Conservation (phyloP, 2,113 vertebrate genomes). For the Oryzias melastigma region DNA sequence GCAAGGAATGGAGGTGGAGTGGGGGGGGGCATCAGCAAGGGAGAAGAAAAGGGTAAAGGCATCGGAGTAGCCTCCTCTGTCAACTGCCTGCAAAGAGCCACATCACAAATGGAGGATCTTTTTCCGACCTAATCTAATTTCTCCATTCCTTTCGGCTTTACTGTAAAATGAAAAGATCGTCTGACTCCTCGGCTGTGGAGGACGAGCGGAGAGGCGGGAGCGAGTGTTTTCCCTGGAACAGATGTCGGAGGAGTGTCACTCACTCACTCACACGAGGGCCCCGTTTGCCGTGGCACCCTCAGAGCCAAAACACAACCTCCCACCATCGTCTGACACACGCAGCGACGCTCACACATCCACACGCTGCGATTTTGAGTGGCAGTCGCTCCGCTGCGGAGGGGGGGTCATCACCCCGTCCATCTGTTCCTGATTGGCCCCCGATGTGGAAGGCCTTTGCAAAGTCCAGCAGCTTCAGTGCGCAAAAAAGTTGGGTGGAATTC, state of each 20-base stretch:
- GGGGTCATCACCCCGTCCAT: conserved; percentile 89
- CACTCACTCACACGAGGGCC: conserved; percentile 80
- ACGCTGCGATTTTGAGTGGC: conserved; percentile 82
- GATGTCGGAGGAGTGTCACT: conserved; percentile 82
- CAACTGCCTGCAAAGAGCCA: conserved; percentile 57
- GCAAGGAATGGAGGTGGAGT: conserved; percentile 54
- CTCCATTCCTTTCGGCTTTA: conserved; percentile 63
- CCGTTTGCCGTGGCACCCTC: conserved; percentile 84
- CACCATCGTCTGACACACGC: conserved; percentile 54
- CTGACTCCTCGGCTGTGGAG: conserved; percentile 28
- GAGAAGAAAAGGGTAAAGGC: conserved; percentile 70
- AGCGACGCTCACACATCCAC: conserved; percentile 50
- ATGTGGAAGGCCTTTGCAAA: conserved; percentile 75
- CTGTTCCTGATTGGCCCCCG: conserved; percentile 92
- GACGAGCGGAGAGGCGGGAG: neutral
- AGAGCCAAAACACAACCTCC: conserved; percentile 81
- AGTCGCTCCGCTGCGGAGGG: conserved; percentile 80
- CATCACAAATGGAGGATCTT: conserved; percentile 66
- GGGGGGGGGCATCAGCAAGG: conserved; percentile 2
- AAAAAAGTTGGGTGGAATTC: conserved; percentile 6
- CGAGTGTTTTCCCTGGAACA: conserved; percentile 78
- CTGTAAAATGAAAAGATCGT: conserved; percentile 69
- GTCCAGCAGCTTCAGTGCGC: conserved; percentile 57
- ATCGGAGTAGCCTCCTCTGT: conserved; percentile 57
- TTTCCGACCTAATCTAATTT: conserved; percentile 68